Conservation (phyloP, 2,888 invertebrate genomes). For the Malachius bipustulatus region DNA sequence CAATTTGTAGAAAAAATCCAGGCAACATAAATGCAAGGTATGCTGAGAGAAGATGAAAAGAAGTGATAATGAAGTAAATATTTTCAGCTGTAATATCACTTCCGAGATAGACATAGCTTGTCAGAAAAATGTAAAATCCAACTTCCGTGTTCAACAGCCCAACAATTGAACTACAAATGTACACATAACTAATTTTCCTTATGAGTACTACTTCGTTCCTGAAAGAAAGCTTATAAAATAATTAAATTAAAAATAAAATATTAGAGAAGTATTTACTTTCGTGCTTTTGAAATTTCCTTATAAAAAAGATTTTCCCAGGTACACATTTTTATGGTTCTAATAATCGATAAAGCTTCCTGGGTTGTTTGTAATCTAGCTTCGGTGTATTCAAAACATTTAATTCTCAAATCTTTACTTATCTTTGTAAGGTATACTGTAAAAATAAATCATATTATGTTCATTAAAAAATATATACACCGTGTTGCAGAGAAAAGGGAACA, state of each 20-base stretch:
- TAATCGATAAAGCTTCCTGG: constrained; percentile 1
- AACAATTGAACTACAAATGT: background rate
- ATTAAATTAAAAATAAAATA: too few relatives aligned
- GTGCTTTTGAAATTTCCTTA: background rate
- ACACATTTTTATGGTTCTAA: background rate
- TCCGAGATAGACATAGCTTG: constrained; percentile 19
- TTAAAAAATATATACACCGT: too few relatives aligned
- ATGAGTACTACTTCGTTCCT: background rate
- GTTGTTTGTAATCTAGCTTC: background rate
- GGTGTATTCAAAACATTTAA: background rate
- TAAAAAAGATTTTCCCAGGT: background rate
- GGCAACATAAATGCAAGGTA: constrained; percentile 21
- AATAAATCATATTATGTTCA: too few relatives aligned
- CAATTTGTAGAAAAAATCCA: constrained; percentile 20
- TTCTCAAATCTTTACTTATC: too few relatives aligned
- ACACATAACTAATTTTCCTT: background rate
- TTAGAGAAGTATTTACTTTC: background rate
- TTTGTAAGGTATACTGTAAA: too few relatives aligned
- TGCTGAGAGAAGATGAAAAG: constrained; percentile 19
- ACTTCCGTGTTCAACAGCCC: background rate
- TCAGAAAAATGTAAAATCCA: background rate
- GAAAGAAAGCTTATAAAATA: too few relatives aligned
- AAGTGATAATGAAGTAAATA: constrained; percentile 23
- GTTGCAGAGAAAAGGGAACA: too few relatives aligned
- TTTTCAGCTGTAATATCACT: constrained; percentile 22